Evolutionary conservation across 2,797 vertebrate species (phyloP), one percentile per base, ranked within the genome.

Genomic region (Acrossocheilus wenchowensis): DNA sequence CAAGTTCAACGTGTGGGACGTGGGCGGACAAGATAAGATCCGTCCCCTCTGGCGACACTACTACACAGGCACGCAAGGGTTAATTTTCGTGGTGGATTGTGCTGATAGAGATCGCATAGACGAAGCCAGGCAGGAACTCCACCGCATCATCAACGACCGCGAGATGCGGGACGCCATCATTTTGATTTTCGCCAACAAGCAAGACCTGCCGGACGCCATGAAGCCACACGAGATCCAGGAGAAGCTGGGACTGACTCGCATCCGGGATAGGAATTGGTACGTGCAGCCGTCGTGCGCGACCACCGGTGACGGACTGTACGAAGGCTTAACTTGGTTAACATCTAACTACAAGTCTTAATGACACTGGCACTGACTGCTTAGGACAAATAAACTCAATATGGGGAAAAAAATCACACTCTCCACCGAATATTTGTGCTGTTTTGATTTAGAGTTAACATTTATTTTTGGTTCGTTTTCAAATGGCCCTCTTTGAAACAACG

Each of bases 291-390:
- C 98, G 87, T 99, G 98, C 94, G 98, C 98, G 78, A 99, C 98
- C 91, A 96, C 97, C 57, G 98, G 98, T 89, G 98, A 99, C 74
- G 98, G 98, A 97, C 98, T 99, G 90, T 99, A 99, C 89, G 98
- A 99, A 94, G 98, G 98, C 94, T 96, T 99, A 95, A 99, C 98
- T 90, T 99, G 98, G 98, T 96, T 99, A 95, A 99, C 98, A 80
- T 99, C 98, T 95, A 99, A 99, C 96, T 99, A 99, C 96, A 99
- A 99, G 96, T 99, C 98, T 96, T 99, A 99, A 99, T 97, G 97
- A 95, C 94, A 93, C 91, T 87, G 87, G 83, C 80, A 78, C 74
- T 96, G 96, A 94, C 96, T 96, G 95, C 95, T 95, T 96, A 96
- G 97, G 94, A 95, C 95, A 90, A 91, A 93, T 94, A 94, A 93